Percentiles rank a stretch among this genome's conserved stretches.
Conservation (phyloP, 2,888 invertebrate species). For the Pterostichus madidus region DNA sequence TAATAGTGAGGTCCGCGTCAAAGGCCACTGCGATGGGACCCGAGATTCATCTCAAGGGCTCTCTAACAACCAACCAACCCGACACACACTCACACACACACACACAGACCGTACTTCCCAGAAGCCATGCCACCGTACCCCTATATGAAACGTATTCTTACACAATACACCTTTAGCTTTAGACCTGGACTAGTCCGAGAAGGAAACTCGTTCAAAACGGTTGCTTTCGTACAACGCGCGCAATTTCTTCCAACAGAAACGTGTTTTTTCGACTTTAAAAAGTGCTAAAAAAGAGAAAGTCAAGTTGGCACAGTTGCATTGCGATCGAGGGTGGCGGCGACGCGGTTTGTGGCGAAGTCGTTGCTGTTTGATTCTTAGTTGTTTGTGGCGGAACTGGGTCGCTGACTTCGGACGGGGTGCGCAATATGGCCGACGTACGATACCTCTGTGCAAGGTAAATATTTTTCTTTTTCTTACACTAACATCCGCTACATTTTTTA, state of each 20-base stretch:
- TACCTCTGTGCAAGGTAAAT: slow-evolving; percentile 60
- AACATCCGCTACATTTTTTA: neutral
- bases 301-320: slow-evolving; percentile 25
- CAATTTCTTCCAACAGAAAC: slow-evolving; percentile 33
- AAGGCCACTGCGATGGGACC: slow-evolving; percentile 58
- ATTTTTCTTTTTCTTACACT: slow-evolving; percentile 17
- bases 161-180: slow-evolving; percentile 56
- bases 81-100: slow-evolving; percentile 23
- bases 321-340: slow-evolving; percentile 22
- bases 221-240: slow-evolving; percentile 23
- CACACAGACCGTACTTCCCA: slow-evolving; percentile 51
- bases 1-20: slow-evolving; percentile 53
- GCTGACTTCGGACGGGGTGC: slow-evolving; percentile 12
- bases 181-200: slow-evolving; percentile 54
- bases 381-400: slow-evolving; percentile 46
- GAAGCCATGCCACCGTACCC: slow-evolving; percentile 55
- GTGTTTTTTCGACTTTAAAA: slow-evolving; percentile 16
- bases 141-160: slow-evolving; percentile 60
- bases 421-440: slow-evolving; percentile 48
- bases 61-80: slow-evolving; percentile 25
- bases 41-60: slow-evolving; percentile 65
- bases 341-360: neutral
- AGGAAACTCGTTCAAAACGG: slow-evolving; percentile 61
- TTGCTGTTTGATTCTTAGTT: slow-evolving; percentile 18
- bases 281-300: slow-evolving; percentile 62